Conservation (phyloP, 2,888 invertebrate genomes). For the Syrphus vitripennis region DNA sequence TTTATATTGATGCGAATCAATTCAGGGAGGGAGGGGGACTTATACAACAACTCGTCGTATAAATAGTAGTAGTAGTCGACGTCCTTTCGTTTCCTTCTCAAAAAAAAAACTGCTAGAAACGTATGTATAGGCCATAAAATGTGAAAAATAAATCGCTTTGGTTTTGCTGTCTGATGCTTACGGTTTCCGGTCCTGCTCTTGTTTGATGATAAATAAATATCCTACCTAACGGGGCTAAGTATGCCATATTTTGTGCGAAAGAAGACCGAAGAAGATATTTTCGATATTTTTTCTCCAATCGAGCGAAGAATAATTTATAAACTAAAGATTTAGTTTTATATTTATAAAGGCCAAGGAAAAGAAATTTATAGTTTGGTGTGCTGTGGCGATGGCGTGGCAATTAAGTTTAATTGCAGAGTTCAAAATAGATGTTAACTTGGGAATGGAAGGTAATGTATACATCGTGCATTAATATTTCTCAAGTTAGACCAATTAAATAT, state of each 20-base stretch:
- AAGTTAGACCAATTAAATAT: slow-evolving; percentile 18
- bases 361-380: too few relatives aligned
- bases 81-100: background rate
- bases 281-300: background rate
- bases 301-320: slow-evolving; percentile 15
- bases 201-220: slow-evolving; percentile 38
- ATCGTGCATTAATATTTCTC: background rate
- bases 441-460: background rate
- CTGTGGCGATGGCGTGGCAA: background rate
- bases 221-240: slow-evolving; percentile 51
- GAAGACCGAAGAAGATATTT: slow-evolving; percentile 25
- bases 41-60: background rate
- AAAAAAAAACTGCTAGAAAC: background rate
- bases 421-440: background rate
- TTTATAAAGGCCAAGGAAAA: background rate
- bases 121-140: slow-evolving; percentile 48
- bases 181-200: slow-evolving; percentile 45
- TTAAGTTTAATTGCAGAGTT: slow-evolving; percentile 31
- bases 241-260: slow-evolving; percentile 38
- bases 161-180: slow-evolving; percentile 36
- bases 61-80: too few relatives aligned
- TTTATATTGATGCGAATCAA: slow-evolving; percentile 31
- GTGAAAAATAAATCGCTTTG: slow-evolving; percentile 59
- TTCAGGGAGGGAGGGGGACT: background rate
- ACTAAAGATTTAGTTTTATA: background rate